These are phyloP conservation scores for Lingula anatina DNA, from an alignment of 2,888 invertebrate species.

Conservation along the genomic window DNA sequence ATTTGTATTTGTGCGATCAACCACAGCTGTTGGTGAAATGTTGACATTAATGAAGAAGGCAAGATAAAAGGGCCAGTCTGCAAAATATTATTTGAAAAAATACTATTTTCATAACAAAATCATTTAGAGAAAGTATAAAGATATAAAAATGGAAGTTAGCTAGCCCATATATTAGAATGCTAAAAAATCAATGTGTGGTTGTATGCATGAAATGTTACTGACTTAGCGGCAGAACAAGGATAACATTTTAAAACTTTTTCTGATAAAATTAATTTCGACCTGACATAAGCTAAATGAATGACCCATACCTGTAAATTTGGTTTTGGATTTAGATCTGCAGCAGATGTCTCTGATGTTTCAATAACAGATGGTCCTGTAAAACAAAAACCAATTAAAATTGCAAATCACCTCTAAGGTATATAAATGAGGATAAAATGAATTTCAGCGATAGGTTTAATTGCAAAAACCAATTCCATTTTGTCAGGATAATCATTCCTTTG, in stretches of 20 bases:
- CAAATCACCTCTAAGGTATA: background rate
- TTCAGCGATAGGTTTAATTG: too few species aligned
- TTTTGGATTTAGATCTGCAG: too few species aligned
- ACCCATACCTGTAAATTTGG: too few species aligned
- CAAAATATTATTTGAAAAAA: conserved; percentile 10
- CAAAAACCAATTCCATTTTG: background rate
- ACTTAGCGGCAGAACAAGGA: conserved; percentile 17
- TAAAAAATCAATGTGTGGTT: background rate
- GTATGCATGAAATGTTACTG: conserved; percentile 1
- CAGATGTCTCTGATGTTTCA: too few species aligned
- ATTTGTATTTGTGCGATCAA: conserved; percentile 62
- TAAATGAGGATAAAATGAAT: background rate
- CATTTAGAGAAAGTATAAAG: background rate
- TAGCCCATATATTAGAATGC: too few species aligned
- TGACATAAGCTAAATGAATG: too few species aligned
- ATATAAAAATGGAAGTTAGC: background rate
- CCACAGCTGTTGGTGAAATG: conserved; percentile 92
- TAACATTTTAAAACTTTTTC: too few species aligned
- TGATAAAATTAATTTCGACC: too few species aligned
- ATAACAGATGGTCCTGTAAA: too few species aligned
- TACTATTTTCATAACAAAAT: conserved; percentile 1
- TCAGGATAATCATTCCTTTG: background rate
- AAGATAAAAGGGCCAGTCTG: conserved; percentile 73
- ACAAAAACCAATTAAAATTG: too few species aligned
- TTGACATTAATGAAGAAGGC: conserved; percentile 77